Base-by-base conservation (phyloP, 2,113 vertebrate species). In the Rhinogobius similis region DNA sequence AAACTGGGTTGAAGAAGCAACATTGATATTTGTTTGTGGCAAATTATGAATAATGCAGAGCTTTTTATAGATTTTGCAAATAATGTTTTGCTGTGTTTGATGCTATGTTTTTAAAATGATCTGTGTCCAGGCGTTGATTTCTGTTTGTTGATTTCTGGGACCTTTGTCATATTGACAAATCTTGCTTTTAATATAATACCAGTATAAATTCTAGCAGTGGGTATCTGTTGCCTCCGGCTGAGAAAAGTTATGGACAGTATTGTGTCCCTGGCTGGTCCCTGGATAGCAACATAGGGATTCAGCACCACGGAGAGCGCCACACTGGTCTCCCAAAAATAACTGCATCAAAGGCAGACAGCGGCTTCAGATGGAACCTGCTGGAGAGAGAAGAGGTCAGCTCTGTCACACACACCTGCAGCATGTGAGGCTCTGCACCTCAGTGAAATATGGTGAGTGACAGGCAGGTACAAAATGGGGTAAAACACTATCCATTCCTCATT, bases 221-320 rank as follows among this genome's bases (percentile, higher is more conserved):
- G 53, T 23, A 23, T 16, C 23, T 27, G 26, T 18, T 29, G 55
- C 55, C 55, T 58, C 55, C 13, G 55, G 55, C 13, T 58, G 55
- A 58, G 46, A n/a, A 50, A 50, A 21, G 55, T 58, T 29, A 58
- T 16, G 26, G 26, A 58, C 55, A 58, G 55, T 29, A 29, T 29
- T 58, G 55, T 58, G 55, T 9, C 8, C 14, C 24, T 16, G 24
- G 14, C 24, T 18, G 55, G 55, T 58, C 26, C 55, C 55, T 58
- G 26, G 14, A 58, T 18, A 58, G 24, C 7, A 14, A 29, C 55
- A 58, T 10, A 5, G 4, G 24, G 52, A 23, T 58, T 58, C 55
- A 58, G 55, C 55, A 58, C 55, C 55, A 58, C 55, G 55, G 55
- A 58, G 55, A 58, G 55, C 55, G 24, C 55, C 55, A 20, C 55